These are phyloP conservation scores for Agrilus planipennis DNA, from an alignment of 1,140 invertebrate species.

Conservation along the genomic window DNA sequence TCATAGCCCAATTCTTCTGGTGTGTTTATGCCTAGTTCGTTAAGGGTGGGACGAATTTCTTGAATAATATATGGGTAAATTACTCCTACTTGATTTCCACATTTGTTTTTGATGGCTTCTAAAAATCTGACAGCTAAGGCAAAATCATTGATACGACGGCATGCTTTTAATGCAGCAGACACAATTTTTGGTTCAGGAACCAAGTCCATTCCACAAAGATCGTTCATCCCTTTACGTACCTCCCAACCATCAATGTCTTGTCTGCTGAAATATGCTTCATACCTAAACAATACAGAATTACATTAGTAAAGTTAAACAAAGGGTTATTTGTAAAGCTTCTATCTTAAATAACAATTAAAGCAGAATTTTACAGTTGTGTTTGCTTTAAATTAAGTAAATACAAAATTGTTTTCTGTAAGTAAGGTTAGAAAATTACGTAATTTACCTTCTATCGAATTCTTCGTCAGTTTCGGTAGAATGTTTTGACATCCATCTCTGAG, in stretches of 20 bases:
- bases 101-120: slow-evolving; percentile 85
- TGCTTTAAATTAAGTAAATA: not conserved
- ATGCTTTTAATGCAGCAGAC: slow-evolving; percentile 82
- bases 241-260: slow-evolving; percentile 94
- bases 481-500: slow-evolving; percentile 22
- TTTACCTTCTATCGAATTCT: slow-evolving; percentile 31
- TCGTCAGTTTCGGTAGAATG: slow-evolving; percentile 30
- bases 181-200: slow-evolving; percentile 93
- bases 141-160: slow-evolving; percentile 88
- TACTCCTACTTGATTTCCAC: slow-evolving; percentile 61
- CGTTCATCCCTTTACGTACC: slow-evolving; percentile 77
- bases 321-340: too few relatives aligned
- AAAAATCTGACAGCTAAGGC: slow-evolving; percentile 84
- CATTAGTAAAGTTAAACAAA: not conserved
- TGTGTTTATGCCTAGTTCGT: slow-evolving; percentile 87
- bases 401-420: not conserved
- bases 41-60: slow-evolving; percentile 85
- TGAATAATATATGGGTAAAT: slow-evolving; percentile 89
- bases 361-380: too few relatives aligned
- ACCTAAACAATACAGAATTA: slow-evolving; percentile 44
- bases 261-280: slow-evolving; percentile 76
- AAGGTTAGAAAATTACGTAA: slow-evolving; percentile 21
- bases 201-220: slow-evolving; percentile 77
- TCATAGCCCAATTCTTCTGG: slow-evolving; percentile 95
- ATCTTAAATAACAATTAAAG: too few relatives aligned